phyloP scores from a whole-genome alignment of 1,140 invertebrate species.

The Lethrus apterus region DNA sequence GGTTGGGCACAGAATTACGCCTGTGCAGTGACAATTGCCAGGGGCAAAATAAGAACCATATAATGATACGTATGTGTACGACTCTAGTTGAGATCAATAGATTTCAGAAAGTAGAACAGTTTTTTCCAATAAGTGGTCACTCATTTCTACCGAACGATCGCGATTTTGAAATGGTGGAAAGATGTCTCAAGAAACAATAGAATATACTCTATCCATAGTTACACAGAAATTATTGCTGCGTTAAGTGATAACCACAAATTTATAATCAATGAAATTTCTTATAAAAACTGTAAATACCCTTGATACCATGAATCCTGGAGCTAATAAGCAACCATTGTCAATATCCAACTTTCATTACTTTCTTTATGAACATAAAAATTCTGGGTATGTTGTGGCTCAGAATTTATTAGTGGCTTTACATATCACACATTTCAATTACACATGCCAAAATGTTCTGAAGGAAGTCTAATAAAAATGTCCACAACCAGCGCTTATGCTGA shows the following conservation, averaged over 20 bases:
- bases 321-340: too few species aligned
- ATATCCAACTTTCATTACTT: too few species aligned
- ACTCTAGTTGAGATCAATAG: slow-evolving; percentile 19
- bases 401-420: too few species aligned
- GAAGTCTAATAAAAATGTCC: too few species aligned
- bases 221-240: background rate
- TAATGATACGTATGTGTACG: slow-evolving; percentile 23
- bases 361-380: too few species aligned
- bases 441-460: too few species aligned
- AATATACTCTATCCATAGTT: slow-evolving; percentile 1
- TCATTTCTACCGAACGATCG: slow-evolving; percentile 34
- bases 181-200: slow-evolving; percentile 1
- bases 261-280: slow-evolving; percentile 6
- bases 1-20: slow-evolving; percentile 31
- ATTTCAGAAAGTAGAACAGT: slow-evolving; percentile 27
- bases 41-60: slow-evolving; percentile 33
- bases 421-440: too few species aligned
- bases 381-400: too few species aligned
- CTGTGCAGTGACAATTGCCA: slow-evolving; percentile 26
- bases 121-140: slow-evolving; percentile 33
- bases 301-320: too few species aligned
- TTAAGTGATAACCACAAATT: slow-evolving; percentile 2
- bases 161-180: slow-evolving; percentile 23
- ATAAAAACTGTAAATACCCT: too few species aligned
- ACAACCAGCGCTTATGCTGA: too few species aligned